phyloP scores from a whole-genome alignment of 1,140 invertebrate species.

The Aporrectodea caliginosa region DNA sequence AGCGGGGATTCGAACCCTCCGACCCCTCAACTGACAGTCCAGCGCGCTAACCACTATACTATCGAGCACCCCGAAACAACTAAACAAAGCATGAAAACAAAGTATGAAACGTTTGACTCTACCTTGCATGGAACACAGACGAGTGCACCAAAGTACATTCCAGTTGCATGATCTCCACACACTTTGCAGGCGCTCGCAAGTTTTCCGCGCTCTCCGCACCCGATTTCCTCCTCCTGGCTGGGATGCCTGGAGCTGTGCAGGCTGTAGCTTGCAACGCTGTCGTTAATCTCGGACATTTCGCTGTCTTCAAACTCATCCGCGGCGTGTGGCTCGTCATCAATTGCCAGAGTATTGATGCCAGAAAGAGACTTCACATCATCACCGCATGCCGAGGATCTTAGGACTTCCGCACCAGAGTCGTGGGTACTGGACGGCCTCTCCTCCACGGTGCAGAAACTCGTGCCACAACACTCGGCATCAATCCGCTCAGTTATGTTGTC shows the following conservation, averaged over 20 bases:
- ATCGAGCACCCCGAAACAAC: too few relatives aligned
- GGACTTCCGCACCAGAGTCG: neutral
- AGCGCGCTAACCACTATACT: too few relatives aligned
- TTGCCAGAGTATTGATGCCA: neutral
- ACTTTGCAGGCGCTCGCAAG: slow-evolving; percentile 43
- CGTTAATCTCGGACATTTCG: neutral
- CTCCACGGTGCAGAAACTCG: too few relatives aligned
- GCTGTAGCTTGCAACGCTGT: neutral
- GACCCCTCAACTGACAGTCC: too few relatives aligned
- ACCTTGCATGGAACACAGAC: slow-evolving; percentile 59
- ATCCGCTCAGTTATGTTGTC: neutral
- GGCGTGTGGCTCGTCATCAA: neutral
- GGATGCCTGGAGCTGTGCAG: neutral
- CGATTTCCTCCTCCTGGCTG: neutral
- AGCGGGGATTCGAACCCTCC: too few relatives aligned
- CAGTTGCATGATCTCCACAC: slow-evolving; percentile 55
- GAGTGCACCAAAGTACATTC: slow-evolving; percentile 58
- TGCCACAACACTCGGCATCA: too few relatives aligned
- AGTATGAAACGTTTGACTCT: too few relatives aligned
- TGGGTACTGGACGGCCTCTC: too few relatives aligned
- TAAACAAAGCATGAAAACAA: too few relatives aligned
- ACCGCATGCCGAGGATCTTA: neutral
- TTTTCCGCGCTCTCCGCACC: slow-evolving; percentile 1
- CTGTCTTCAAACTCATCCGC: neutral
- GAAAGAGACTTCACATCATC: neutral